These are phyloP conservation scores for Polyommatus iphigenia DNA, from an alignment of 2,888 invertebrate genomes.

Conservation along the genomic window DNA sequence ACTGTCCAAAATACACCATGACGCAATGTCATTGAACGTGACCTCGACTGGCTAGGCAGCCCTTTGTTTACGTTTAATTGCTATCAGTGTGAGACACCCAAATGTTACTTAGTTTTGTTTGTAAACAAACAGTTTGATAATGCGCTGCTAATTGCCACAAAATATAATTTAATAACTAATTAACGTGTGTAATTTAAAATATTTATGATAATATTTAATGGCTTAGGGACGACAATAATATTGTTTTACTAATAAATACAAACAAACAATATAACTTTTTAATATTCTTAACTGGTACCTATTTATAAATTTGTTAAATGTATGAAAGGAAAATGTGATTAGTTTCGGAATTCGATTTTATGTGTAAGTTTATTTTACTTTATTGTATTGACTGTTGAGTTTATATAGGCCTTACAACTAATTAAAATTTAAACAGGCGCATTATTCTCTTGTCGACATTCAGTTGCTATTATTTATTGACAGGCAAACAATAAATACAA, in stretches of 20 bases:
- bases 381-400: background rate
- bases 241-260: too few species aligned
- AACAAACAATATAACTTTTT: too few species aligned
- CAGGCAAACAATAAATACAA: background rate
- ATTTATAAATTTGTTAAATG: too few species aligned
- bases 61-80: conserved; percentile 1
- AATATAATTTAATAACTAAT: background rate
- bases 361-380: too few species aligned
- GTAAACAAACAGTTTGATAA: conserved; percentile 18
- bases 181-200: background rate
- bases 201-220: background rate
- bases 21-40: conserved; percentile 62
- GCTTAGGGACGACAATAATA: background rate
- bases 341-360: too few species aligned
- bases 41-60: conserved; percentile 50
- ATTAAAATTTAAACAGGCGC: too few species aligned
- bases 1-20: conserved; percentile 69
- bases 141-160: background rate
- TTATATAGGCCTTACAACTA: too few species aligned
- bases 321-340: too few species aligned
- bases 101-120: background rate
- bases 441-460: background rate
- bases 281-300: too few species aligned
- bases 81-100: conserved; percentile 1
- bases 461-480: background rate